phyloP scores from a whole-genome alignment of 53 echinoderm and acorn worm genomes.

The Pentamera pediparva region DNA sequence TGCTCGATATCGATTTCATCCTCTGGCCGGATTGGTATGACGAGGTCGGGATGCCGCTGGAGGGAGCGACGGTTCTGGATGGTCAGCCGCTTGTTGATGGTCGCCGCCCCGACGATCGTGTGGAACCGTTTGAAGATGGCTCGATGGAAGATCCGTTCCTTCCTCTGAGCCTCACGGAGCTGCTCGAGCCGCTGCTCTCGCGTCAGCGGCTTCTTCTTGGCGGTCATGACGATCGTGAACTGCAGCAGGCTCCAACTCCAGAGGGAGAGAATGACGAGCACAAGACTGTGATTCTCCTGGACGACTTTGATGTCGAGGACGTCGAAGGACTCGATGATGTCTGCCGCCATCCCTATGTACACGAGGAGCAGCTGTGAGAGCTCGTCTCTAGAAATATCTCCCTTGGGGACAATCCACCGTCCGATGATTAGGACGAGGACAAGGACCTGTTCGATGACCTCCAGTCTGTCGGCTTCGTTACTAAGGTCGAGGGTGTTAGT shows the following conservation, averaged over 20 bases:
- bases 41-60: conserved; percentile 17
- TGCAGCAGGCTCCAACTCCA: conserved; percentile 95
- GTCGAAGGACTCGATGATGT: conserved; percentile 92
- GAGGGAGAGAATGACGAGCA: conserved; percentile 65
- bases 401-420: conserved; percentile 87
- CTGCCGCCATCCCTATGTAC: conserved; percentile 88
- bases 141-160: conserved; percentile 40
- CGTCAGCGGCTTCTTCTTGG: conserved; percentile 49
- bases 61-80: conserved; percentile 4
- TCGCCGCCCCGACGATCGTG: conserved; percentile 23
- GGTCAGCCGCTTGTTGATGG: not conserved
- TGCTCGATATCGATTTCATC: conserved; percentile 56
- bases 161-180: conserved; percentile 4
- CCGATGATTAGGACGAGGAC: conserved; percentile 72
- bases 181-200: not conserved
- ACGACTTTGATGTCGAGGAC: conserved; percentile 63
- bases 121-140: conserved; percentile 62
- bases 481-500: not conserved
- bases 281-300: conserved; percentile 52
- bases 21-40: conserved; percentile 68
- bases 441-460: conserved; percentile 66
- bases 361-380: conserved; percentile 82
- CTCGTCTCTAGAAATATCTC: conserved; percentile 72
- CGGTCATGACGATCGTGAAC: conserved; percentile 77
- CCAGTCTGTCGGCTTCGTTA: not conserved